Evolutionary conservation across 2,113 vertebrate genomes (phyloP), one percentile per base, ranked within the genome.

Genomic region (Zosterops japonicus): DNA sequence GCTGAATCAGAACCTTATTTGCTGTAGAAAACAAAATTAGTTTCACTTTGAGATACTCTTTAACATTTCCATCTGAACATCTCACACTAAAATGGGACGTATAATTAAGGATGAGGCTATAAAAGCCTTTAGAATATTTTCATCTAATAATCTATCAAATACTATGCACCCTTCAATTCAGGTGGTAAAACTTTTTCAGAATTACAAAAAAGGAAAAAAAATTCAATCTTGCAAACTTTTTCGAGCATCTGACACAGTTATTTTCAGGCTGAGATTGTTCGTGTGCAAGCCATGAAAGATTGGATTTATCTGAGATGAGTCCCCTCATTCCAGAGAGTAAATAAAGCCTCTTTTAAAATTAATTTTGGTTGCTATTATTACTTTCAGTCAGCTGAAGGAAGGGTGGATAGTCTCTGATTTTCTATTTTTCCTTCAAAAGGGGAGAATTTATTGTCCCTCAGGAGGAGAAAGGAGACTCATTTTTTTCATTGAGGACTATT

Each of bases 181-280:
- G 75, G 25, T 31, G 60, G 19, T 72, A 50, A 78, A 84, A 41
- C 35, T n/a, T 72, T 59, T 95, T 94, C 35, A 68, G 90, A 94
- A 82, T 46, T 93, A 71, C 41, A 42, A 46, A 18, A 93, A 77
- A 75, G 16, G 2, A 4, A 25, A 64, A 87, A 87, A 84, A 36
- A 10, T 8, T 6, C 9, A 68, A 57, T 23, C 53, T 95, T 96
- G 49, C 35, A 97, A 96, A 97, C 87, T 93, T 96, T 91, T 94
- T 80, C 78, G 68, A 85, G 65, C 87, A 68, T 90, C 92, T 94
- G 86, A 92, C 94, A 96, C 57, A 96, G 91, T 95, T 93, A 92
- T 94, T 89, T 86, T 92, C 60, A 88, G 74, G 18, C 70, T 81
- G 12, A 95, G 93, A 95, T 94, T 97, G 56, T 95, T 96, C 29